phyloP scores from a whole-genome alignment of 2,113 vertebrate genomes.

The Alexandromys fortis region DNA sequence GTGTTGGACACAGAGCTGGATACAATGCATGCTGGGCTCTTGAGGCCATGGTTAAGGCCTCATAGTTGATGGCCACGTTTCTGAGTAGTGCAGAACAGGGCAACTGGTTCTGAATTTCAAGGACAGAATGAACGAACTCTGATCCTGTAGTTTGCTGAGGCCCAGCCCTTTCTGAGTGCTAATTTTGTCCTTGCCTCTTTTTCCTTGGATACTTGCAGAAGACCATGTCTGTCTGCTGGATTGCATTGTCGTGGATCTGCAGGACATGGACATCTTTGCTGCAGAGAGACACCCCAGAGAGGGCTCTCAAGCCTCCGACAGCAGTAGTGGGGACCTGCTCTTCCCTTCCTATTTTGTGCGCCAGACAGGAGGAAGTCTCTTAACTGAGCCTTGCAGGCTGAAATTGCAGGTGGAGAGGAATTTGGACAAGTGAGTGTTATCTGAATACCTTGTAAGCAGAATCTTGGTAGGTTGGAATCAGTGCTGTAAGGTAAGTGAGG shows the following conservation, averaged over 20 bases:
- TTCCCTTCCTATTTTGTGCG: conserved; percentile 94
- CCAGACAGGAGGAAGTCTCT: conserved; percentile 92
- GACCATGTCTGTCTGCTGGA: conserved; percentile 94
- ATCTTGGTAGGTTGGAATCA: not conserved
- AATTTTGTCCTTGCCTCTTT: not conserved
- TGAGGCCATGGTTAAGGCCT: not conserved
- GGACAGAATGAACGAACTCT: not conserved
- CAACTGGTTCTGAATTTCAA: not conserved
- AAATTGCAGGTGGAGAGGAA: conserved; percentile 96
- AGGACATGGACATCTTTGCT: conserved; percentile 98
- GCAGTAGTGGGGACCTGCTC: conserved; percentile 85
- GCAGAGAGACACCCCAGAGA: conserved; percentile 89
- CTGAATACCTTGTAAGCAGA: not conserved
- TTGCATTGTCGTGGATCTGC: conserved; percentile 95
- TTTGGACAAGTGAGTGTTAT: conserved; percentile 93
- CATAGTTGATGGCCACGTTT: not conserved
- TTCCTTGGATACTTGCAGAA: conserved; percentile 83
- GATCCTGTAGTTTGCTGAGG: not conserved
- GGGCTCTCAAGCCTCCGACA: conserved; percentile 77
- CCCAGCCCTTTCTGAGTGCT: not conserved
- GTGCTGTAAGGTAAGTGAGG: not conserved
- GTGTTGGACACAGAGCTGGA: accelerated
- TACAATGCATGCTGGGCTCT: not conserved
- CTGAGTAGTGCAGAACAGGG: not conserved
- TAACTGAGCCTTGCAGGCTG: conserved; percentile 93